These are phyloP conservation scores for Gonocerus acuteangulatus DNA, from an alignment of 2,888 invertebrate species.

Conservation along the genomic window DNA sequence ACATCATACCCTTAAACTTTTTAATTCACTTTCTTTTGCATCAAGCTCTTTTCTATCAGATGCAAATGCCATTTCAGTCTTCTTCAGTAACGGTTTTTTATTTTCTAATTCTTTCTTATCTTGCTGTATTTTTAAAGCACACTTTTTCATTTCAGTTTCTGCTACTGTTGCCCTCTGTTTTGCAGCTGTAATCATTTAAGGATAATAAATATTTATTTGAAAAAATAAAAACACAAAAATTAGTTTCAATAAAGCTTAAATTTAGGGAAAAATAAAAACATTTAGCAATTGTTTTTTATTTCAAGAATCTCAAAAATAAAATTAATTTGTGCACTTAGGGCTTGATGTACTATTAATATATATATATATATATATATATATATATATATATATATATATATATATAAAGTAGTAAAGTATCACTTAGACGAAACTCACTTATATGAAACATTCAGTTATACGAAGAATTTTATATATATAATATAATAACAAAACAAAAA, in stretches of 20 bases:
- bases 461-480: no score
- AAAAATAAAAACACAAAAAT: neutral
- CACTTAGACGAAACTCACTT: no score
- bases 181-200: constrained; percentile 50
- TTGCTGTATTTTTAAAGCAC: constrained; percentile 64
- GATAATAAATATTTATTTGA: neutral
- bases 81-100: constrained; percentile 59
- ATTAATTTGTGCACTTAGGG: no score
- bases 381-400: no score
- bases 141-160: constrained; percentile 68
- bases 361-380: no score
- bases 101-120: constrained; percentile 54
- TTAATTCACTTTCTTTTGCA: constrained; percentile 51
- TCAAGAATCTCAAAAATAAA: no score
- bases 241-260: neutral
- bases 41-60: constrained; percentile 56
- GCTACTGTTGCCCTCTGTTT: constrained; percentile 68
- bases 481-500: no score
- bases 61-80: constrained; percentile 58
- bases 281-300: neutral
- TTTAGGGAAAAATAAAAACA: no score
- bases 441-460: no score
- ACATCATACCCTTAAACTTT: constrained; percentile 50
- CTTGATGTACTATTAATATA: no score
- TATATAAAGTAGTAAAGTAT: no score